These are phyloP conservation scores for Alexandromys fortis DNA, from an alignment of 2,113 vertebrate genomes.

Conservation along the genomic window DNA sequence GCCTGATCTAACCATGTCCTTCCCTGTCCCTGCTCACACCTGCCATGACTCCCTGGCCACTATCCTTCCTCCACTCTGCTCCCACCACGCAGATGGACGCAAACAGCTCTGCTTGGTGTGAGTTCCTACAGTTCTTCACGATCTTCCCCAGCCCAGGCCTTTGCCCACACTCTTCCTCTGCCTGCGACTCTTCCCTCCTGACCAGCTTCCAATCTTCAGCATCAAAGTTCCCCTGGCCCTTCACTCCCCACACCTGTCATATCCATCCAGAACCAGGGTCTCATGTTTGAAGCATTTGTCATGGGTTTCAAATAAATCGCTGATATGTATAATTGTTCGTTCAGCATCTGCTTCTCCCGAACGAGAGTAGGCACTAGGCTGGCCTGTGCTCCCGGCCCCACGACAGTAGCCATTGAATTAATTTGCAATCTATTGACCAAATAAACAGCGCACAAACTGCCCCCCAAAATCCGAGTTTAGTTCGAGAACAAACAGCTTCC, in stretches of 20 bases:
- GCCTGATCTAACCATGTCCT: not conserved
- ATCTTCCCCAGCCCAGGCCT: not conserved
- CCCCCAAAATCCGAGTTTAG: constrained; percentile 18
- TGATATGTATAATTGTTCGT: not conserved
- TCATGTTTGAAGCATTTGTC: not conserved
- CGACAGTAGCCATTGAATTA: not conserved
- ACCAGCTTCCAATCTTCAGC: not conserved
- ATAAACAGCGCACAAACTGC: not conserved
- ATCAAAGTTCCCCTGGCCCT: not conserved
- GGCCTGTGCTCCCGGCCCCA: not conserved
- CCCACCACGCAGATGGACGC: not conserved
- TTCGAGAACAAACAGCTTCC: not conserved
- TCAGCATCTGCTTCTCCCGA: not conserved
- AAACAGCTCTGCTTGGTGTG: not conserved
- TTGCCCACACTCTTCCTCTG: not conserved
- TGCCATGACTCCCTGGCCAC: not conserved
- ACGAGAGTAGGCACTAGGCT: not conserved
- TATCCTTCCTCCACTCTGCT: not conserved
- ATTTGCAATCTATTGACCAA: not conserved
- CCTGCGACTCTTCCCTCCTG: not conserved
- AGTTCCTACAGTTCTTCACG: not conserved
- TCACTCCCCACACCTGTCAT: not conserved
- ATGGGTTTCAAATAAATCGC: not conserved
- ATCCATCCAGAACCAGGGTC: not conserved
- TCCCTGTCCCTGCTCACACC: not conserved